phyloP scores from a whole-genome alignment of 2,113 vertebrate genomes.

The Pachycephala philippinensis region DNA sequence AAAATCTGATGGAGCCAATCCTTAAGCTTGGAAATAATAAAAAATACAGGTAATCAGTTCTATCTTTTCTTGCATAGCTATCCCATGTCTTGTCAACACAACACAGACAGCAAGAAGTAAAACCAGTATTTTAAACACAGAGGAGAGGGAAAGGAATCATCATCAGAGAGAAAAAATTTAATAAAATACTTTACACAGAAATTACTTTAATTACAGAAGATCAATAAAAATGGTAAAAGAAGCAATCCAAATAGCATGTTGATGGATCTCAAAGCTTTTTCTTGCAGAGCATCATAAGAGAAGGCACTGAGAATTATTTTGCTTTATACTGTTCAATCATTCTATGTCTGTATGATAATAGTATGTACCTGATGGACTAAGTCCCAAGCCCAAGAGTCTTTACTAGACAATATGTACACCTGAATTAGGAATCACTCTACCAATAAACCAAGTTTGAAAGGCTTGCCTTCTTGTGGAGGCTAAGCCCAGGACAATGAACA shows the following conservation, averaged over 20 bases:
- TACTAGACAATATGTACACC: neutral
- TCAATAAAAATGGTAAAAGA: neutral
- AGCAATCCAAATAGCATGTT: neutral
- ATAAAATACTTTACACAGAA: neutral
- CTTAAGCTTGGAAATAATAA: neutral
- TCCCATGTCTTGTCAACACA: neutral
- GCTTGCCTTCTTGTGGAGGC: neutral
- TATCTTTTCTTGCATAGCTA: neutral
- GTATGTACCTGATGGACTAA: neutral
- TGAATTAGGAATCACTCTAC: neutral
- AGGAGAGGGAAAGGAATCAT: neutral
- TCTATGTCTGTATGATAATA: neutral
- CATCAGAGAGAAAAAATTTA: neutral
- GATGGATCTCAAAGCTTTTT: neutral
- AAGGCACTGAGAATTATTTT: neutral
- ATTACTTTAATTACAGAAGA: neutral
- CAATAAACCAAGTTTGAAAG: neutral
- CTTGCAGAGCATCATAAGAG: neutral
- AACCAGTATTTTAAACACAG: neutral
- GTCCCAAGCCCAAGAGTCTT: neutral
- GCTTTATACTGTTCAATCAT: neutral
- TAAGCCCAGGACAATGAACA: neutral
- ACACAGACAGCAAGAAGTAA: neutral
- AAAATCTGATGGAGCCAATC: neutral
- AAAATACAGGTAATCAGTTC: neutral